Evolutionary conservation across 2,888 invertebrate genomes (phyloP).

Genomic region (Drosophila anomalata): DNA sequence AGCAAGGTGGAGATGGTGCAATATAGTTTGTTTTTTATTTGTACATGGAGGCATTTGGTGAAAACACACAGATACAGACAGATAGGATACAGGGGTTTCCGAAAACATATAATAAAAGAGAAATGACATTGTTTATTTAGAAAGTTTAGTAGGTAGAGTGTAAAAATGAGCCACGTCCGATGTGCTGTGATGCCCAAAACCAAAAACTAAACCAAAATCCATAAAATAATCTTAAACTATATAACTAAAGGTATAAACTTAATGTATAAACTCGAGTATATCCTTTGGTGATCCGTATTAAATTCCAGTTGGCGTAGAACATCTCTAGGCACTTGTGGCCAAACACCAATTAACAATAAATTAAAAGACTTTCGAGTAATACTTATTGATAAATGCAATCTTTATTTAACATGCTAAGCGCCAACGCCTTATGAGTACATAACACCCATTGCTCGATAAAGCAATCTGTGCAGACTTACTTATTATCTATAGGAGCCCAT

Average conservation of each 20-base stretch:
- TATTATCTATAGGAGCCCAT: conserved; percentile 41
- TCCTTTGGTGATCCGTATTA: neutral
- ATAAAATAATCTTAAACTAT: conserved; percentile 5
- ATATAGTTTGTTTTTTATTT: neutral
- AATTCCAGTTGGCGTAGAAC: neutral
- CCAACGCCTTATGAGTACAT: conserved; percentile 40
- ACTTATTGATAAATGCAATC: conserved; percentile 48
- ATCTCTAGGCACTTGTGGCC: conserved; percentile 4
- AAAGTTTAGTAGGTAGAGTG: conserved; percentile 28
- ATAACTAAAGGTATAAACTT: neutral
- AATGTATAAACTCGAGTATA: neutral
- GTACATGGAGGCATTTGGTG: conserved; percentile 27
- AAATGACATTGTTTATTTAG: conserved; percentile 41
- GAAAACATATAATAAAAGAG: conserved; percentile 68
- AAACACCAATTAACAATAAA: conserved; percentile 49
- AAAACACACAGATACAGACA: conserved; percentile 50
- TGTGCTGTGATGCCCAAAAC: conserved; percentile 31
- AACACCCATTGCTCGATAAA: conserved; percentile 43
- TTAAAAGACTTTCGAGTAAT: conserved; percentile 34
- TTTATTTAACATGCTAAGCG: conserved; percentile 61
- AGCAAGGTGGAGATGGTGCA: conserved; percentile 32
- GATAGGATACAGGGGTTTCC: conserved; percentile 42
- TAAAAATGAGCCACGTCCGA: conserved; percentile 54
- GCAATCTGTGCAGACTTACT: conserved; percentile 54
- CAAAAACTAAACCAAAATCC: neutral